phyloP scores from a whole-genome alignment of 1,140 invertebrate species.

The Trypoxylus dichotomus region DNA sequence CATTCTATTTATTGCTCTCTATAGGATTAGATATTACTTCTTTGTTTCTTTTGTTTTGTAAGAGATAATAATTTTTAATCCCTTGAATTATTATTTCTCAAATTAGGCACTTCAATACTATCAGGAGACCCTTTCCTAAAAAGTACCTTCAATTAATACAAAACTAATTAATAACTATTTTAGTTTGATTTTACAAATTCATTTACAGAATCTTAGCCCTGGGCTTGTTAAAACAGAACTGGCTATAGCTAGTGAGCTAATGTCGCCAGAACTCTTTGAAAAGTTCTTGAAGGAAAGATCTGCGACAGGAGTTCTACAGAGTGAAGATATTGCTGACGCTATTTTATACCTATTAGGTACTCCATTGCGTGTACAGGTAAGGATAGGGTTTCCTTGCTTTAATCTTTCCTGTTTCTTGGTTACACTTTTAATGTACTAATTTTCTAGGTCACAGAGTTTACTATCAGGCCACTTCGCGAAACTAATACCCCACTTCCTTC shows the following conservation, averaged over 20 bases:
- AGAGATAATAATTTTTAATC: too few species aligned
- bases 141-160: too few species aligned
- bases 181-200: neutral
- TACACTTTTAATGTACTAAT: neutral
- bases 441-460: neutral
- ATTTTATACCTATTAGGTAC: constrained; percentile 44
- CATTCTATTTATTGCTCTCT: too few species aligned
- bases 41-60: too few species aligned
- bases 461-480: neutral
- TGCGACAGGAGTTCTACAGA: constrained; percentile 46
- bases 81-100: too few species aligned
- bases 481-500: too few species aligned
- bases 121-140: too few species aligned
- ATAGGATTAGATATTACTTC: too few species aligned
- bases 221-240: constrained; percentile 37
- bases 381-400: neutral
- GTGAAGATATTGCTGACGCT: constrained; percentile 59
- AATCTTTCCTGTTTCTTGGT: neutral
- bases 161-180: too few species aligned
- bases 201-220: constrained; percentile 37
- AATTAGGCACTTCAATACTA: too few species aligned
- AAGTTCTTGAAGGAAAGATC: constrained; percentile 25
- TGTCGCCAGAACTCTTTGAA: constrained; percentile 10
- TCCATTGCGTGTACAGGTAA: constrained; percentile 64
- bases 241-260: constrained; percentile 29